Percentiles rank a stretch among this genome's conserved stretches.
Conservation (phyloP, 2,888 invertebrate species). For the Drosophila emarginata region DNA sequence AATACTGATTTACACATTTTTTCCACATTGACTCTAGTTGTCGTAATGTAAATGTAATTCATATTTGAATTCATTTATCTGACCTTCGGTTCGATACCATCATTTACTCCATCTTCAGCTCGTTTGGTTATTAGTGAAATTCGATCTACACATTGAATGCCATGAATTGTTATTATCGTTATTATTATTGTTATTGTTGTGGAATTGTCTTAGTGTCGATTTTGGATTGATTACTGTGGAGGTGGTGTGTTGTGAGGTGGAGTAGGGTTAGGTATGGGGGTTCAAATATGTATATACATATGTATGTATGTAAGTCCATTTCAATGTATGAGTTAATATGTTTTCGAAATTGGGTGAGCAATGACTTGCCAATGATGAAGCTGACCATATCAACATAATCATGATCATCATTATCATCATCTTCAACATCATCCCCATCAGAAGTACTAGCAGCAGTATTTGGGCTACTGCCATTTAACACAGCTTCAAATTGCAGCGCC, state of each 20-base stretch:
- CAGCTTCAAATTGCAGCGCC: constrained; percentile 39
- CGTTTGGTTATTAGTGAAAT: constrained; percentile 68
- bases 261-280: neutral
- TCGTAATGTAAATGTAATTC: constrained; percentile 64
- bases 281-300: constrained; percentile 30
- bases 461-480: constrained; percentile 61
- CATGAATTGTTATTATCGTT: constrained; percentile 29
- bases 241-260: neutral
- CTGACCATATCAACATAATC: constrained; percentile 20
- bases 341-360: constrained; percentile 74
- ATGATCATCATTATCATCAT: constrained; percentile 35
- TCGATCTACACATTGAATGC: constrained; percentile 68
- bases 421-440: constrained; percentile 32
- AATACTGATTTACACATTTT: neutral
- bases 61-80: constrained; percentile 51
- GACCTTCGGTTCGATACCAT: constrained; percentile 23
- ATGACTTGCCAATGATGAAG: constrained; percentile 63
- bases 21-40: constrained; percentile 36
- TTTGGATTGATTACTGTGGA: constrained; percentile 32
- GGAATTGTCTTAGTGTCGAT: constrained; percentile 72
- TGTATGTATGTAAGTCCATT: neutral
- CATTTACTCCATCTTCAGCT: constrained; percentile 19
- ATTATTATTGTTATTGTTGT: constrained; percentile 15
- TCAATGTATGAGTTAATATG: constrained; percentile 48
- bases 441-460: constrained; percentile 27